Conservation (phyloP, 1,140 invertebrate species). For the Zaprionus africanus region DNA sequence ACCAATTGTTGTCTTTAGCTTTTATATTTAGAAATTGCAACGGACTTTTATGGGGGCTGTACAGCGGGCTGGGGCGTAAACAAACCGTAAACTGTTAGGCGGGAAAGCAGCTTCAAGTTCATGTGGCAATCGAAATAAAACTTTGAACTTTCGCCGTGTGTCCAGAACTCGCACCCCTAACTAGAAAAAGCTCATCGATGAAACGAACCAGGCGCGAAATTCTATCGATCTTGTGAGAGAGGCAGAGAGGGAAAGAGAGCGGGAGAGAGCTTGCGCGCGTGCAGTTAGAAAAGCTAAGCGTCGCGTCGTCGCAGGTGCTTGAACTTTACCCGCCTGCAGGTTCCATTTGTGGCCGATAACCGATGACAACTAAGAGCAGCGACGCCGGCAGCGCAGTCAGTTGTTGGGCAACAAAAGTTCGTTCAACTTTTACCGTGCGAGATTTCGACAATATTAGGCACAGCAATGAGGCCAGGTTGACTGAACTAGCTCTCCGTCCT, state of each 20-base stretch:
- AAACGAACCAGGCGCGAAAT: constrained; percentile 58
- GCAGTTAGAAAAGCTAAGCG: constrained; percentile 41
- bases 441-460: constrained; percentile 51
- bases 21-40: background rate
- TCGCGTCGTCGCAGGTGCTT: constrained; percentile 50
- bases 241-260: background rate
- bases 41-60: background rate
- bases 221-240: background rate
- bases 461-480: constrained; percentile 34
- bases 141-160: constrained; percentile 58
- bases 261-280: constrained; percentile 6
- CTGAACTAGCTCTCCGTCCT: constrained; percentile 25
- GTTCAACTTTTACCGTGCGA: constrained; percentile 47
- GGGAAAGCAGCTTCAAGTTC: constrained; percentile 7
- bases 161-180: constrained; percentile 15
- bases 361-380: background rate
- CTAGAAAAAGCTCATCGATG: constrained; percentile 63
- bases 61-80: background rate
- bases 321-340: constrained; percentile 52
- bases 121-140: constrained; percentile 22
- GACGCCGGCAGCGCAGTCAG: constrained; percentile 13
- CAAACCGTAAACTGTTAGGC: background rate
- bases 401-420: constrained; percentile 45
- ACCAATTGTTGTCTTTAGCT: background rate
- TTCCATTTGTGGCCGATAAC: constrained; percentile 12